Evolutionary conservation across 2,888 invertebrate species (phyloP), one percentile per base, ranked within the genome.

Genomic region (Diaprepes abbreviatus): DNA sequence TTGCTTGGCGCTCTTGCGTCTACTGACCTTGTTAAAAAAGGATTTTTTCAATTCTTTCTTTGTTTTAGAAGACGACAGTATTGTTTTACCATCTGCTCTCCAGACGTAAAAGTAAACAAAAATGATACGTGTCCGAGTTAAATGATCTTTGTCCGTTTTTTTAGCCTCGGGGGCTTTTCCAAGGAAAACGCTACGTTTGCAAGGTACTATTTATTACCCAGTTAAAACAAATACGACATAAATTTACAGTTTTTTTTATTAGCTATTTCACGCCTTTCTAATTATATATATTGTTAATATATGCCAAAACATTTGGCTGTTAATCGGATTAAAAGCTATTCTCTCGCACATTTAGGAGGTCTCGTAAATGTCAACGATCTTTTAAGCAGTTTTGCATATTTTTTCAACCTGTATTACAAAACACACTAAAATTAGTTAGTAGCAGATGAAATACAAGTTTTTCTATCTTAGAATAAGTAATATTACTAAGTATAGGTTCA

Each of bases 11-110:
- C 58, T 60, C 21, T 60, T 31, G 19, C n/a, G 48, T 60, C 59
- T 60, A 60, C 59, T 60, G 59, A 60, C 59, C 59, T 60, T 45
- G 59, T 60, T 59, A 45, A 59, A 59, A 45, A 28, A 33, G 24
- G 14, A 14, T 48, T 60, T 60, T 59, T 60, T 35, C 12, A 33
- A 19, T 48, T 48, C 14, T 28, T 55, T 33, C 48, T 60, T 60
- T 45, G 45, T 60, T 43, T 45, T 33, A 48, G 48, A 48, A 60
- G 45, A 48, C 45, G 59, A 59, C 59, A 59, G 45, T 33, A 48
- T 60, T 48, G 45, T 45, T 60, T 60, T 48, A 60, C 45, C 59
- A 60, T 60, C 59, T 60, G 59, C 48, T 31, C 58, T 60, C 59
- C 48, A 60, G 59, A 60, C 59, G 59, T 12, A 19, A 60, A 60